These are phyloP conservation scores for Augochlora pura DNA, from an alignment of 1,140 invertebrate species.

Conservation along the genomic window DNA sequence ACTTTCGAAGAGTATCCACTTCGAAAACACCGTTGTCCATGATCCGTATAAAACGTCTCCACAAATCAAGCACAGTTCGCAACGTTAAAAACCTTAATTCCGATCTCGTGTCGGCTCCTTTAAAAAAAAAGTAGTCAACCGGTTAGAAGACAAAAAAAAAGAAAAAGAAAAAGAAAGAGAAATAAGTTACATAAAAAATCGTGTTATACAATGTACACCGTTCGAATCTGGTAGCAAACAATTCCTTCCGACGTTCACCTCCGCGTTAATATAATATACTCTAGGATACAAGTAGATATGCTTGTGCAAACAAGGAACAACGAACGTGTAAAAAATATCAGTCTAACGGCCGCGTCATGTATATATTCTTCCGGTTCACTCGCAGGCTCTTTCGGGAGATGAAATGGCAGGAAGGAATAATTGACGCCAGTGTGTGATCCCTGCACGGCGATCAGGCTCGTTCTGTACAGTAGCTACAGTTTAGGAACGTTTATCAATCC, in stretches of 20 bases:
- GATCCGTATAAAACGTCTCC: neutral
- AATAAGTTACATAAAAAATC: neutral
- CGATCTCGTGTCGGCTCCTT: neutral
- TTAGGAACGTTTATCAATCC: conserved; percentile 38
- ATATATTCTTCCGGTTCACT: conserved; percentile 11
- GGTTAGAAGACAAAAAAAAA: neutral
- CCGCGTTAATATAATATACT: neutral
- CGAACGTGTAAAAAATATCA: conserved; percentile 40
- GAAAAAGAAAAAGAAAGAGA: neutral
- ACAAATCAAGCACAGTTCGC: neutral
- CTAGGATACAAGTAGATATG: neutral
- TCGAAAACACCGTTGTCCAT: neutral
- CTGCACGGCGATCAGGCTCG: neutral
- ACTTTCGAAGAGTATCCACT: neutral
- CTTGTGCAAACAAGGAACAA: conserved; percentile 26
- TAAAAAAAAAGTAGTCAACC: neutral
- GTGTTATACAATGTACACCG: neutral
- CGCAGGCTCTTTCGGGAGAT: neutral
- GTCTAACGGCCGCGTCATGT: conserved; percentile 37
- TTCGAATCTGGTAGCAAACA: neutral
- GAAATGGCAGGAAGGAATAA: conserved; percentile 36
- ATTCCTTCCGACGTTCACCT: neutral
- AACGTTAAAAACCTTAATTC: neutral
- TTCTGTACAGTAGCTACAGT: conserved; percentile 32
- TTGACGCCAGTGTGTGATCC: conserved; percentile 32